Percentiles rank a stretch among this genome's conserved stretches.
phyloP scores from a whole-genome alignment of 2,113 vertebrate genomes.

The Leptocoma aspasia region DNA sequence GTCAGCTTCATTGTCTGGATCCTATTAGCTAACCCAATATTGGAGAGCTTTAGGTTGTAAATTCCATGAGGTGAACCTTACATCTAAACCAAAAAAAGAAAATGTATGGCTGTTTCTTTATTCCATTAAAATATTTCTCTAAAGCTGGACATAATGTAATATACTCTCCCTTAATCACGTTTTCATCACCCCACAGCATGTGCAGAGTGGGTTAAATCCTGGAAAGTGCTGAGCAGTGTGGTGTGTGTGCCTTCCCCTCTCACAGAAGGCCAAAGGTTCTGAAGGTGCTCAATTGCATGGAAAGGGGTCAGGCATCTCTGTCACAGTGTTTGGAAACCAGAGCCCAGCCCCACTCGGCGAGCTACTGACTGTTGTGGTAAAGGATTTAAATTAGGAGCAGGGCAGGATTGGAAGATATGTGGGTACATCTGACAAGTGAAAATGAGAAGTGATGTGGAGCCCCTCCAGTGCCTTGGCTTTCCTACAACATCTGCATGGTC shows the following conservation, averaged over 20 bases:
- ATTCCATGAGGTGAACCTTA: slow-evolving; percentile 29
- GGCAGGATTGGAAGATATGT: background rate
- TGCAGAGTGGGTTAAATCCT: background rate
- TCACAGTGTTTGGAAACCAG: background rate
- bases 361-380: background rate
- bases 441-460: background rate
- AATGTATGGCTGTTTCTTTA: background rate
- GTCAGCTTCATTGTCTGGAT: slow-evolving; percentile 44
- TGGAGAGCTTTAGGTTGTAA: slow-evolving; percentile 32
- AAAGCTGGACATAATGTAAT: slow-evolving; percentile 25
- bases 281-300: background rate
- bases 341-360: background rate
- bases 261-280: background rate
- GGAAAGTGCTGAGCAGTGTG: background rate
- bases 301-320: background rate
- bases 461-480: background rate
- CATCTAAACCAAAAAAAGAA: background rate
- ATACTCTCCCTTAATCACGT: background rate
- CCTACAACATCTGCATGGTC: background rate
- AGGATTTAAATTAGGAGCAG: background rate
- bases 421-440: background rate
- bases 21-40: slow-evolving; percentile 21
- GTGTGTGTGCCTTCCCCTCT: background rate
- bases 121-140: slow-evolving; percentile 20
- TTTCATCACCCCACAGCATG: background rate